These are phyloP conservation scores for Amphiprion percula DNA, from an alignment of 2,113 vertebrate genomes.

Conservation along the genomic window DNA sequence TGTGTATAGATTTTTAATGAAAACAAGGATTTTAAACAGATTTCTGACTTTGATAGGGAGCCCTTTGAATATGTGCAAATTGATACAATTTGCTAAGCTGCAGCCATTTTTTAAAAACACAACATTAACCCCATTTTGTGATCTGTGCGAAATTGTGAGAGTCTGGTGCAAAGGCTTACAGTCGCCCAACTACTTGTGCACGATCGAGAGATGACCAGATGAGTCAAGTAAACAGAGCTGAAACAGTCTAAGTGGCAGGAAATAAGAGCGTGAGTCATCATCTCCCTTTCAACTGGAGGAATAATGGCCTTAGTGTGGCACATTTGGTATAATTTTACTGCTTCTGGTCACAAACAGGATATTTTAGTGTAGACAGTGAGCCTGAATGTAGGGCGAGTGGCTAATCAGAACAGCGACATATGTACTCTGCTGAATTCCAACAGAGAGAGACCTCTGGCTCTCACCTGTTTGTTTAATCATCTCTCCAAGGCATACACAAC, in stretches of 20 bases:
- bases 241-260: not conserved
- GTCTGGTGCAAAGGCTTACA: not conserved
- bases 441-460: constrained; percentile 52
- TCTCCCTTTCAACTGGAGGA: constrained; percentile 1
- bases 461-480: constrained; percentile 66
- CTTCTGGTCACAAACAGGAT: constrained; percentile 32
- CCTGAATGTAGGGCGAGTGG: constrained; percentile 18
- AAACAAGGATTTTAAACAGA: not conserved
- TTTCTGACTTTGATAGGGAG: not conserved
- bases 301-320: constrained; percentile 13
- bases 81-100: not conserved
- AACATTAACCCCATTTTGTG: not conserved
- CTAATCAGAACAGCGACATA: constrained; percentile 42
- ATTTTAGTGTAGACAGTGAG: constrained; percentile 9
- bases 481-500: constrained; percentile 57
- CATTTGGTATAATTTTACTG: constrained; percentile 1
- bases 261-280: constrained; percentile 1
- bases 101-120: not conserved
- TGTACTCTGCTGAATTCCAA: constrained; percentile 47
- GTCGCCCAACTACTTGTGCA: not conserved
- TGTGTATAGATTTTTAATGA: constrained; percentile 5
- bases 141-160: not conserved
- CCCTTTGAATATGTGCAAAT: not conserved
- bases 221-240: constrained; percentile 11
- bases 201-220: not conserved